A percentile compares a stretch with the other conserved stretches of the same genome.
Evolutionary conservation across 2,113 vertebrate species (phyloP).

Genomic region (Perca flavescens): DNA sequence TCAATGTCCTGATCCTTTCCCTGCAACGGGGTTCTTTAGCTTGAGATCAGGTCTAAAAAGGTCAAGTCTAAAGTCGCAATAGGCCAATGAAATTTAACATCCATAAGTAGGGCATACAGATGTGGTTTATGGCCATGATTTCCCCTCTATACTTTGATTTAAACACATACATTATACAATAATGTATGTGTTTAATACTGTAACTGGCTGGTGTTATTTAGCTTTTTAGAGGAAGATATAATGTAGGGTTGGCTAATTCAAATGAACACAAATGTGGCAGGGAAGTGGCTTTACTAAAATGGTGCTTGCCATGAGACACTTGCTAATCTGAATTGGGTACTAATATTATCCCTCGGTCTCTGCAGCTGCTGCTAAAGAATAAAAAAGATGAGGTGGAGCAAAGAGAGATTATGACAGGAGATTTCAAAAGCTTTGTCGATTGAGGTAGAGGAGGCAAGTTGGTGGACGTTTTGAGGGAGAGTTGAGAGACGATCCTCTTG

Average conservation of each 20-base stretch:
- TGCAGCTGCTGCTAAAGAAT: slow-evolving; percentile 49
- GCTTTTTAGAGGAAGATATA: not conserved
- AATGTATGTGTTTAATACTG: not conserved
- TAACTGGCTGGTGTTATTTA: not conserved
- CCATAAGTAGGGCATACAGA: not conserved
- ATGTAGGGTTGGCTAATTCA: slow-evolving; percentile 6
- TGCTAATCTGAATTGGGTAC: slow-evolving; percentile 45
- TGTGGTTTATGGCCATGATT: not conserved
- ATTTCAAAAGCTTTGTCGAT: slow-evolving; percentile 22
- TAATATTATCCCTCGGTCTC: slow-evolving; percentile 63
- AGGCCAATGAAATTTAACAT: slow-evolving; percentile 4
- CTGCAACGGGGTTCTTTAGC: slow-evolving; percentile 11
- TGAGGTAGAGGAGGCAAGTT: slow-evolving; percentile 1
- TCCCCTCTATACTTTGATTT: not conserved
- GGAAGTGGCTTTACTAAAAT: slow-evolving; percentile 32
- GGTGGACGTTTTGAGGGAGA: slow-evolving; percentile 21
- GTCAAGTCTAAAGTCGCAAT: not conserved
- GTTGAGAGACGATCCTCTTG: slow-evolving; percentile 30
- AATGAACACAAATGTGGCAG: slow-evolving; percentile 31
- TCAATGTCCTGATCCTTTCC: slow-evolving; percentile 8
- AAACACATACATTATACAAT: too few species aligned
- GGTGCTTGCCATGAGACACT: slow-evolving; percentile 9
- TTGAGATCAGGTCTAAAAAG: not conserved
- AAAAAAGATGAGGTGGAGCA: slow-evolving; percentile 23
- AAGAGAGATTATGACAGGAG: slow-evolving; percentile 32